Evolutionary conservation across 2,888 invertebrate genomes (phyloP).

Genomic region (Dione juno): DNA sequence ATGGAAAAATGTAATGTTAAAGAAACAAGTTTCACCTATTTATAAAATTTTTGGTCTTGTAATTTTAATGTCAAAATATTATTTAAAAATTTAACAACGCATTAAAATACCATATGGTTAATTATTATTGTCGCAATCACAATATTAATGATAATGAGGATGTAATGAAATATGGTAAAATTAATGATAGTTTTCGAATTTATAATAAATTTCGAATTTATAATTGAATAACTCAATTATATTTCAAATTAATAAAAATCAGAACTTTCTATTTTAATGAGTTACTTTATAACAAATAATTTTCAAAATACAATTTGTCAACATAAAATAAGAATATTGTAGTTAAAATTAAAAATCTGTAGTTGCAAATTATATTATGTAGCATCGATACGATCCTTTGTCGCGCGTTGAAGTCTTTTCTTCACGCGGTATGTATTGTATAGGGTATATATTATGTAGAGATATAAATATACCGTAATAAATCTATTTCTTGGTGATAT

Average conservation of each 20-base stretch:
- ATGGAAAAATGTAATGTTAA: background rate
- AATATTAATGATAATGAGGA: slow-evolving; percentile 7
- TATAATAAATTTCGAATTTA: background rate
- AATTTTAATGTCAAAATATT: slow-evolving; percentile 14
- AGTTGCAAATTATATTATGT: background rate
- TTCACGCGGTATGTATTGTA: background rate
- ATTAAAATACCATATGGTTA: slow-evolving; percentile 27
- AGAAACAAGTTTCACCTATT: slow-evolving; percentile 16
- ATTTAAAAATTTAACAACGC: slow-evolving; percentile 22
- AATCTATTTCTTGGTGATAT: slow-evolving; percentile 17
- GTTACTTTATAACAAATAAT: background rate
- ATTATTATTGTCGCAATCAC: slow-evolving; percentile 17
- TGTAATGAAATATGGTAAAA: slow-evolving; percentile 1
- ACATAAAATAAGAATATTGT: background rate
- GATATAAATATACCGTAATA: background rate
- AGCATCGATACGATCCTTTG: background rate
- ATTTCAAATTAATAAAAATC: background rate
- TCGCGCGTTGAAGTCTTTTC: slow-evolving; percentile 35
- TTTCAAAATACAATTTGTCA: background rate
- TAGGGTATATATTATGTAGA: background rate
- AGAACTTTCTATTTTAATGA: background rate
- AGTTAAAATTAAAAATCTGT: background rate
- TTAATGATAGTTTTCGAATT: background rate
- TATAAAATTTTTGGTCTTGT: slow-evolving; percentile 30
- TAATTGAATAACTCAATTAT: slow-evolving; percentile 15